These are phyloP conservation scores for Bucco capensis DNA, from an alignment of 2,113 vertebrate species.

Conservation along the genomic window DNA sequence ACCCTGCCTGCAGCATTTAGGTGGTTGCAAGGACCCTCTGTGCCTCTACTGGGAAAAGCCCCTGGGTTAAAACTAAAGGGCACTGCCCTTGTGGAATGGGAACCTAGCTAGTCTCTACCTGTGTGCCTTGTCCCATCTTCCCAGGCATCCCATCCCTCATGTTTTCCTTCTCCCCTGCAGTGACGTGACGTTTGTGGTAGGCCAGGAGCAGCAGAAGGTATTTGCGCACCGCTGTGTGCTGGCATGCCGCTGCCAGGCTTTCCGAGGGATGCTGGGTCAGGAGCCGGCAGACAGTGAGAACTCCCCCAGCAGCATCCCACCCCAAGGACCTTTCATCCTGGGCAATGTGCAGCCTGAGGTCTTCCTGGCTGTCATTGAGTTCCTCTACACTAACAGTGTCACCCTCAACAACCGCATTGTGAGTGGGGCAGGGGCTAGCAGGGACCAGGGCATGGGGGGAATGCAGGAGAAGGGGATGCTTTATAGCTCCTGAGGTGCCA, in stretches of 20 bases:
- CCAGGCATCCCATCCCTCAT: fast-evolving
- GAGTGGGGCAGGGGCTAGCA: conserved; percentile 41
- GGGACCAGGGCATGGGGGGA: neutral
- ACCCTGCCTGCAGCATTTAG: fast-evolving
- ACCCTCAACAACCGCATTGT: conserved; percentile 71
- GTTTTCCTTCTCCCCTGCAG: conserved; percentile 8
- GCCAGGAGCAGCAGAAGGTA: conserved; percentile 73
- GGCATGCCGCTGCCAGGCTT: conserved; percentile 73
- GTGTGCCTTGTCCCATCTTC: neutral
- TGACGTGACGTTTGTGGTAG: conserved; percentile 78
- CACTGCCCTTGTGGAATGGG: fast-evolving
- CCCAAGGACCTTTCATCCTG: conserved; percentile 65
- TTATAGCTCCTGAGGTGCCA: neutral
- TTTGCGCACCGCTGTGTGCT: conserved; percentile 79
- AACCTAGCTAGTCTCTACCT: neutral
- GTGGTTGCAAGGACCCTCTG: neutral
- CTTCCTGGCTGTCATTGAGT: conserved; percentile 78
- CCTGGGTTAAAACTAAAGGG: neutral
- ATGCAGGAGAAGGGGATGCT: neutral
- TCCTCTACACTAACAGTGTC: conserved; percentile 79
- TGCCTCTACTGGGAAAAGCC: neutral
- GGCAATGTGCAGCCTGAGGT: conserved; percentile 73
- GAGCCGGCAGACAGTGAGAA: neutral
- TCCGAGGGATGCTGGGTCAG: conserved; percentile 69
- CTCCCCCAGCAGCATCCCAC: neutral